Base-by-base conservation (phyloP, 2,113 vertebrate genomes). In the Vulpes vulpes region DNA sequence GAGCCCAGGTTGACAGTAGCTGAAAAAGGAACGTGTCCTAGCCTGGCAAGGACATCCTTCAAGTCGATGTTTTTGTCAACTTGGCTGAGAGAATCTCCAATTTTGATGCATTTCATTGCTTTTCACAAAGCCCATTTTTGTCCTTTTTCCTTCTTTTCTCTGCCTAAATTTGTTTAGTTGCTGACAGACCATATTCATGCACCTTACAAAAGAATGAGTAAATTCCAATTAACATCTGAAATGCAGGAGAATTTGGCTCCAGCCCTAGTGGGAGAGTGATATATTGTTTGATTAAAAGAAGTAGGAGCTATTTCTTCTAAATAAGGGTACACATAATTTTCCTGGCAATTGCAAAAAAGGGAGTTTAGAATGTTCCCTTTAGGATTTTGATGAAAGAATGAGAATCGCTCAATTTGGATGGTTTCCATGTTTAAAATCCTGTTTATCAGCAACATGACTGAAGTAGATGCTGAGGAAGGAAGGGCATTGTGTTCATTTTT, bases 181-280 rank as follows among this genome's bases (percentile, higher is more conserved):
- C 92, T 89, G 73, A 95, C 73, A 91, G 38, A 83, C 43, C 86
- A 89, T 96, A 82, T 96, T 96, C 94, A 93, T 69, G 20, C 55
- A 95, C 38, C 57, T 96, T 95, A 82, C 76, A 96, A 96, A 97
- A 86, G 73, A 95, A 89, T 64, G 96, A 96, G 59, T 89, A 95
- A 96, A 96, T 95, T 97, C 65, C 91, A 98, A 91, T 97, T 97
- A 96, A 64, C 88, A 91, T 88, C 87, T 91, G 92, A 96, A 96
- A 97, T 86, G 71, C 85, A 89, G 81, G 76, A 84, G 65, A 95
- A 67, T 94, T 89, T 89, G 1, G 8, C 73, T 95, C 62, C 8
- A n/a, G 43, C 32, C 85, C 35, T 94, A 91, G 59, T 79, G 64
- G 20, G n/a, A 89, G 86, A 96, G 76, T 53, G 53, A 95, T 78